Percentiles rank a stretch among this genome's conserved stretches.
Conservation (phyloP, 2,888 invertebrate genomes). For the Caenorhabditis sp. region DNA sequence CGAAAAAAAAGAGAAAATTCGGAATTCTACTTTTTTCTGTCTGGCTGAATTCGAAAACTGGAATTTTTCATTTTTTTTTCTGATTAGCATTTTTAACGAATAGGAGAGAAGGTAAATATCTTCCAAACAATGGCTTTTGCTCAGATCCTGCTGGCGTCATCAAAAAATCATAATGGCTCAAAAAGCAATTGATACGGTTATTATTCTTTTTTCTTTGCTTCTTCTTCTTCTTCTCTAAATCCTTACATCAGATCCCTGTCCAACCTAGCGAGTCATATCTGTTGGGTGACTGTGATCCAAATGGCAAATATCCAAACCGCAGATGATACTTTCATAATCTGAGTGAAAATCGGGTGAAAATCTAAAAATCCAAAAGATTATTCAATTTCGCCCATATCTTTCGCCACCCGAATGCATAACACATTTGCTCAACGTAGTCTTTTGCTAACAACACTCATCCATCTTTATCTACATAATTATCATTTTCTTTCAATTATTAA, state of each 20-base stretch:
- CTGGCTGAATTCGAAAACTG: constrained; percentile 17
- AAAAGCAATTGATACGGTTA: constrained; percentile 27
- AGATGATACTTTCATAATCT: constrained; percentile 35
- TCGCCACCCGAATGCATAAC: neutral
- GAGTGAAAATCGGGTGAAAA: neutral
- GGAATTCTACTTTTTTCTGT: constrained; percentile 4
- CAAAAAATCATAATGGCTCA: constrained; percentile 6
- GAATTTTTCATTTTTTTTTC: neutral
- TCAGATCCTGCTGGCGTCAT: constrained; percentile 9
- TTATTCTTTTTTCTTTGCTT: constrained; percentile 4
- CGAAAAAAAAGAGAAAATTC: neutral
- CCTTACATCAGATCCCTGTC: neutral
- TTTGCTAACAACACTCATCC: constrained; percentile 1
- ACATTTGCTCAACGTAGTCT: neutral
- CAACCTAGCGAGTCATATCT: constrained; percentile 1
- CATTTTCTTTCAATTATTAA: neutral
- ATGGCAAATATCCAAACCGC: neutral
- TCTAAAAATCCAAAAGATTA: constrained; percentile 25
- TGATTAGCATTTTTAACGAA: constrained; percentile 35
- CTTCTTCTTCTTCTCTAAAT: neutral
- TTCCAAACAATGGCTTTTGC: constrained; percentile 27
- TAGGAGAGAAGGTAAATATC: constrained; percentile 33
- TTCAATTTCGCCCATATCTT: constrained; percentile 29
- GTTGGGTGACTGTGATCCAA: neutral
- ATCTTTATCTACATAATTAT: no score